Percentiles rank a stretch among this genome's conserved stretches.
Conservation (phyloP, 2,113 vertebrate species). For the Propithecus coquereli region DNA sequence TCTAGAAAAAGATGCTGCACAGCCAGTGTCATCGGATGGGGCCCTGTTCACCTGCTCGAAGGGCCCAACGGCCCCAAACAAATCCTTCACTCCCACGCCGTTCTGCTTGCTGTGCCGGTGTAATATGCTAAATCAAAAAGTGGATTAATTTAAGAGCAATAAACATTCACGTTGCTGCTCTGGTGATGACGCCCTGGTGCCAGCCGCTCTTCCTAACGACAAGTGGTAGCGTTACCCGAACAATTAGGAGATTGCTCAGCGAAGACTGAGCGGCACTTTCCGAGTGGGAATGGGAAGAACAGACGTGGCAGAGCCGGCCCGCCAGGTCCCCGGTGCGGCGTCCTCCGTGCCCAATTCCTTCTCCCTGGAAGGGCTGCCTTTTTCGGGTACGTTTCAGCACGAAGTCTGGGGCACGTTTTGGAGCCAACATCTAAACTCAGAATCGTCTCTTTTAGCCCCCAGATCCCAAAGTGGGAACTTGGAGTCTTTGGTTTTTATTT, state of each 20-base stretch:
- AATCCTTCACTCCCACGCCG: accelerated
- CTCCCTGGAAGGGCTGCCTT: neutral
- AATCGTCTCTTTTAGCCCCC: neutral
- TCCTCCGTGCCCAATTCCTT: accelerated
- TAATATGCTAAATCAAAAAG: accelerated
- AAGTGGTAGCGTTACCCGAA: neutral
- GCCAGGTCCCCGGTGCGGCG: accelerated
- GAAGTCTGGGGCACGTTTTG: neutral
- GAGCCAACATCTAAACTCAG: accelerated
- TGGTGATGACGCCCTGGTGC: no score
- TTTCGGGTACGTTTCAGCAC: accelerated
- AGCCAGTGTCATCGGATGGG: accelerated
- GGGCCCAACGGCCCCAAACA: accelerated
- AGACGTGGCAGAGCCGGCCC: accelerated
- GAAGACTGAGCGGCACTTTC: accelerated
- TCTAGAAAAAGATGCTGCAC: neutral
- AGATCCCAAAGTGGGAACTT: neutral
- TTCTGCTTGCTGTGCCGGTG: accelerated
- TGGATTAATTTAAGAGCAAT: neutral
- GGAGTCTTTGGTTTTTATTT: neutral
- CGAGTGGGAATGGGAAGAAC: accelerated
- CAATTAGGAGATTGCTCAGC: accelerated
- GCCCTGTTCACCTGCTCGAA: accelerated
- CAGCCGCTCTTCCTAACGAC: neutral
- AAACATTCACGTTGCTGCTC: accelerated